These are phyloP conservation scores for Heliconius nattereri DNA, from an alignment of 1,140 invertebrate species.

Conservation along the genomic window DNA sequence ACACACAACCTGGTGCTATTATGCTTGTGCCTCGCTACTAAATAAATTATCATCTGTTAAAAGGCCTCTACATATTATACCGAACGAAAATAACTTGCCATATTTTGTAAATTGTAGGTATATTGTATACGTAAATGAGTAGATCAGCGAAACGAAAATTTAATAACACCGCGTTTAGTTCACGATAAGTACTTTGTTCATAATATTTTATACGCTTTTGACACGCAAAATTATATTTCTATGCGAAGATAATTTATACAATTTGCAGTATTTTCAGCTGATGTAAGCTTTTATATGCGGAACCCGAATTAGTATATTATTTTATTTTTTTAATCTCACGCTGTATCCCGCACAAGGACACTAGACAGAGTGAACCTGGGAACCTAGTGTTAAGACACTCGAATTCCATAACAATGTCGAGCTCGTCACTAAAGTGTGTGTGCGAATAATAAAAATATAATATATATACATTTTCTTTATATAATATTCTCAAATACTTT, in stretches of 20 bases:
- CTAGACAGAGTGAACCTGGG: no score
- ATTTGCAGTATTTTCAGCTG: not conserved
- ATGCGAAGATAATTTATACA: not conserved
- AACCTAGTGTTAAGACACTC: not conserved
- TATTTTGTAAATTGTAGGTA: not conserved
- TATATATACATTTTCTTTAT: no score
- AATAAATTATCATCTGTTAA: no score
- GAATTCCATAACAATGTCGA: not conserved
- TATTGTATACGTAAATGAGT: slow-evolving; percentile 4
- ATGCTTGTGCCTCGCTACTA: no score
- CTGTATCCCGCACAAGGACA: no score
- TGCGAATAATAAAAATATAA: no score
- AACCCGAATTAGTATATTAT: not conserved
- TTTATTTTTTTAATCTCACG: no score
- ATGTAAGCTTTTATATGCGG: not conserved
- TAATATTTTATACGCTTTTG: slow-evolving; percentile 23
- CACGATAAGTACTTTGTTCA: slow-evolving; percentile 1
- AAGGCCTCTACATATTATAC: no score
- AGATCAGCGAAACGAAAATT: slow-evolving; percentile 31
- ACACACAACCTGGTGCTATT: no score
- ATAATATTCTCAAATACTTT: not conserved
- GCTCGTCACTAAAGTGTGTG: no score
- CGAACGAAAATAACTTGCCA: not conserved
- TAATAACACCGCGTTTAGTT: slow-evolving; percentile 28
- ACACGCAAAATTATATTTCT: not conserved